A percentile compares a stretch with the other conserved stretches of the same genome.
Evolutionary conservation across 2,797 vertebrate species (phyloP).

Genomic region (Chiroxiphia lanceolata): DNA sequence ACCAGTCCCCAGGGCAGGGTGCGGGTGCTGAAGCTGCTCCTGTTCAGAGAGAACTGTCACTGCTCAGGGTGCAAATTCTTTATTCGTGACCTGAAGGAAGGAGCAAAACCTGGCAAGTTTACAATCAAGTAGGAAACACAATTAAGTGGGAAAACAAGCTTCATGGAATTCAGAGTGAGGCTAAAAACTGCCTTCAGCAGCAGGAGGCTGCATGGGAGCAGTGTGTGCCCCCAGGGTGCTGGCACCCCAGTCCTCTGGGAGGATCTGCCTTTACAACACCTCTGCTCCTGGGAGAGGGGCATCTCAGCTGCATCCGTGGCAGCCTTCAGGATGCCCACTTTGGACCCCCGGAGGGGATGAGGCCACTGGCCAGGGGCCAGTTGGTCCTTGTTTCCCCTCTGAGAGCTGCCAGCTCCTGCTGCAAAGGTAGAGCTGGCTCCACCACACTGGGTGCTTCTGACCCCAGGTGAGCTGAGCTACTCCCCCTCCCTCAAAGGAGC

Average conservation of each 20-base stretch:
- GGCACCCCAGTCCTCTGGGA: not conserved
- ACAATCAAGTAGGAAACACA: not conserved
- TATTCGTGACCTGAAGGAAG: conserved; percentile 15
- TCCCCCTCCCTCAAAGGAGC: not conserved
- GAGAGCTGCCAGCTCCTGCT: not conserved
- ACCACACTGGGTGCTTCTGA: fast-evolving
- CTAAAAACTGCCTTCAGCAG: not conserved
- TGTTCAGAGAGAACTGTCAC: not conserved
- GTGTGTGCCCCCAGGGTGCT: fast-evolving
- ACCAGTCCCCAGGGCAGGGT: not conserved
- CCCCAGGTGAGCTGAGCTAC: not conserved
- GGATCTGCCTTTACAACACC: not conserved
- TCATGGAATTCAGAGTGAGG: not conserved
- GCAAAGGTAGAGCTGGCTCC: not conserved
- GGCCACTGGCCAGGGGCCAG: not conserved
- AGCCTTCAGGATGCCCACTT: not conserved
- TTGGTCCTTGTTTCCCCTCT: not conserved
- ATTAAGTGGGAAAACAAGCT: not conserved
- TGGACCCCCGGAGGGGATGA: fast-evolving
- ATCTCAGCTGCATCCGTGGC: not conserved
- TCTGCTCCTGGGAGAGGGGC: not conserved
- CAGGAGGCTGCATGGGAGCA: not conserved
- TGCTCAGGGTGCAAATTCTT: not conserved
- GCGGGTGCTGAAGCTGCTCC: not conserved
- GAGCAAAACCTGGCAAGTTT: not conserved